phyloP scores from a whole-genome alignment of 2,797 vertebrate genomes.

The Poeciliopsis paucimaculata region DNA sequence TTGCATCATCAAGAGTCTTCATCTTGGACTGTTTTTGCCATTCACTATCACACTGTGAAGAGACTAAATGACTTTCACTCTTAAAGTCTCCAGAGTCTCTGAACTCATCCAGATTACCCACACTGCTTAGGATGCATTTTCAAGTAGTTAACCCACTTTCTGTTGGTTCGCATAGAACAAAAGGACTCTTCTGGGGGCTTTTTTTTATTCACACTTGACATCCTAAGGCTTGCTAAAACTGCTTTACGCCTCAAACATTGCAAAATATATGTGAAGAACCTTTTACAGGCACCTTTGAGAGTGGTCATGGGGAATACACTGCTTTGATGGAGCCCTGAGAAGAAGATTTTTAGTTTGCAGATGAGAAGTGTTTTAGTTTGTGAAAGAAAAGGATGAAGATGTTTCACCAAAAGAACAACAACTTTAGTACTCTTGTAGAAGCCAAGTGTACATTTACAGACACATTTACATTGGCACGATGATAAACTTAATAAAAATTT shows the following conservation, averaged over 20 bases:
- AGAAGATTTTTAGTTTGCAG: conserved; percentile 5
- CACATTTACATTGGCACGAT: neutral
- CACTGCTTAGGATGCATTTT: conserved; percentile 62
- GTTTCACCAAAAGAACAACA: conserved; percentile 11
- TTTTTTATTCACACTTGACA: conserved; percentile 26
- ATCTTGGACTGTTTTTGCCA: conserved; percentile 30
- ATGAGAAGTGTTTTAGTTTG: neutral
- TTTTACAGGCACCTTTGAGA: conserved; percentile 40
- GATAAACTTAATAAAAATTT: conserved; percentile 11
- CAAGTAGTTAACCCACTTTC: conserved; percentile 66
- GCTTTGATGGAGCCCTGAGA: conserved; percentile 22
- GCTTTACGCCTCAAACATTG: conserved; percentile 48
- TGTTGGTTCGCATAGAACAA: conserved; percentile 54
- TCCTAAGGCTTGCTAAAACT: conserved; percentile 31
- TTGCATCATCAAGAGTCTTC: conserved; percentile 27
- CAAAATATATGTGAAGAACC: conserved; percentile 35
- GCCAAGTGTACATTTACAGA: conserved; percentile 8
- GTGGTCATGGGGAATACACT: conserved; percentile 21
- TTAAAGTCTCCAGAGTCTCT: conserved; percentile 44
- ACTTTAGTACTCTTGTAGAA: conserved; percentile 6
- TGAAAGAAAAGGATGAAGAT: conserved; percentile 4
- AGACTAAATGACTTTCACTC: conserved; percentile 56
- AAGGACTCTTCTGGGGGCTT: conserved; percentile 53
- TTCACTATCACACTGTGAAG: conserved; percentile 43
- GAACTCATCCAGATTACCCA: conserved; percentile 56